Conservation (phyloP, 2,797 vertebrate species). For the Eulemur mongoz region DNA sequence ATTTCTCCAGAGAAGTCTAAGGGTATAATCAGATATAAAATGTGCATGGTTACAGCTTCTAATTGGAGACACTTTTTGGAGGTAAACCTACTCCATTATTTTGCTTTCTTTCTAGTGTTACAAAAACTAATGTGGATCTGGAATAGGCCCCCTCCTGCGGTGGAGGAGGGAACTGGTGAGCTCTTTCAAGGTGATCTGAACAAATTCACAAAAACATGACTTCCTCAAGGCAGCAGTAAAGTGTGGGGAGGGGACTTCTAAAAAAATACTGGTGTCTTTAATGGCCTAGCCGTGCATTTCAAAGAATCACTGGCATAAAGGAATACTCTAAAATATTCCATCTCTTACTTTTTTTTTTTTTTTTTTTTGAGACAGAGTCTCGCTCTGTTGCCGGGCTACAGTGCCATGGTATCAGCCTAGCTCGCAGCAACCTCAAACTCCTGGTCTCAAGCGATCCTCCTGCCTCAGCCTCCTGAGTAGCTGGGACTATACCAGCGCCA, state of each 20-base stretch:
- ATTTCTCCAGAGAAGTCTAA: constrained; percentile 34
- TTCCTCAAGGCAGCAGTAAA: neutral
- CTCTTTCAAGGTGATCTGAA: constrained; percentile 18
- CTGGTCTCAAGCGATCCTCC: no score
- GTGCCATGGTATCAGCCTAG: no score
- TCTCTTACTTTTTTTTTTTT: neutral
- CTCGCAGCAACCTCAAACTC: no score
- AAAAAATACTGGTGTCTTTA: neutral
- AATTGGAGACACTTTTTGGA: neutral
- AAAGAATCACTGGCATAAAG: constrained; percentile 10
- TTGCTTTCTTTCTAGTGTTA: constrained; percentile 43
- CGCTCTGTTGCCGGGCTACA: no score
- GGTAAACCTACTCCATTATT: neutral
- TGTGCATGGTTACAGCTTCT: neutral
- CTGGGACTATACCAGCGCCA: no score
- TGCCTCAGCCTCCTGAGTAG: no score
- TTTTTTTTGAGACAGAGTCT: no score
- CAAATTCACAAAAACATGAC: constrained; percentile 18
- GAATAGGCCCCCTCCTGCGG: neutral
- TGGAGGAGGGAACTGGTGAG: neutral
- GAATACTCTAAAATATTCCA: neutral
- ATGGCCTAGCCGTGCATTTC: neutral
- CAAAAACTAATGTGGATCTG: constrained; percentile 14
- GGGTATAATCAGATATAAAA: neutral
- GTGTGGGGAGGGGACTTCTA: neutral